Percentiles rank a stretch among this genome's conserved stretches.
phyloP scores from a whole-genome alignment of 2,888 invertebrate species.

The Emmelina monodactyla region DNA sequence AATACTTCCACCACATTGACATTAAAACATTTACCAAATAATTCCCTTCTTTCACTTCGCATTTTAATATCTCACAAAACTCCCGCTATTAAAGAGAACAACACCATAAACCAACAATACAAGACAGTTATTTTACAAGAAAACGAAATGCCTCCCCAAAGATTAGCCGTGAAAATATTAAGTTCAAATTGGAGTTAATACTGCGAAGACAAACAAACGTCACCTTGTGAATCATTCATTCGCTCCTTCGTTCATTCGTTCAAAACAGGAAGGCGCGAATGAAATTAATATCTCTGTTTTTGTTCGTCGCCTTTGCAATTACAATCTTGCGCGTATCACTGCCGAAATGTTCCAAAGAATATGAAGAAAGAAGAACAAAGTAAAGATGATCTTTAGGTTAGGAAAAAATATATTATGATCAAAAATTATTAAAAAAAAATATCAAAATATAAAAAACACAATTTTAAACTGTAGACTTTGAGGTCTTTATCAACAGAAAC shows the following conservation, averaged over 20 bases:
- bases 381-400: too few relatives aligned
- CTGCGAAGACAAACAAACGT: slow-evolving; percentile 26
- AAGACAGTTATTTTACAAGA: not conserved
- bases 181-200: slow-evolving; percentile 29
- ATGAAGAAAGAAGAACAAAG: too few relatives aligned
- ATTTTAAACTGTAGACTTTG: too few relatives aligned
- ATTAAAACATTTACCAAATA: too few relatives aligned
- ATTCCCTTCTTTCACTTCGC: too few relatives aligned
- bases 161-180: slow-evolving; percentile 32
- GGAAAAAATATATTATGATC: too few relatives aligned
- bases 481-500: too few relatives aligned
- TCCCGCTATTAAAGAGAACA: not conserved
- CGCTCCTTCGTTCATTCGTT: too few relatives aligned
- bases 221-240: slow-evolving; percentile 45
- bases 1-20: too few relatives aligned
- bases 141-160: slow-evolving; percentile 25
- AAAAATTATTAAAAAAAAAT: too few relatives aligned
- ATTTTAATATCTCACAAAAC: too few relatives aligned
- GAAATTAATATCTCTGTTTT: slow-evolving; percentile 58
- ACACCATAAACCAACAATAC: not conserved
- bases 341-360: slow-evolving; percentile 32
- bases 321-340: slow-evolving; percentile 53
- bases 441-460: too few relatives aligned
- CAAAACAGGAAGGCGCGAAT: slow-evolving; percentile 29
- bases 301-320: slow-evolving; percentile 52